A percentile compares a stretch with the other conserved stretches of the same genome.
Conservation (phyloP, 2,888 invertebrate genomes). For the Drosophila neonasuta region DNA sequence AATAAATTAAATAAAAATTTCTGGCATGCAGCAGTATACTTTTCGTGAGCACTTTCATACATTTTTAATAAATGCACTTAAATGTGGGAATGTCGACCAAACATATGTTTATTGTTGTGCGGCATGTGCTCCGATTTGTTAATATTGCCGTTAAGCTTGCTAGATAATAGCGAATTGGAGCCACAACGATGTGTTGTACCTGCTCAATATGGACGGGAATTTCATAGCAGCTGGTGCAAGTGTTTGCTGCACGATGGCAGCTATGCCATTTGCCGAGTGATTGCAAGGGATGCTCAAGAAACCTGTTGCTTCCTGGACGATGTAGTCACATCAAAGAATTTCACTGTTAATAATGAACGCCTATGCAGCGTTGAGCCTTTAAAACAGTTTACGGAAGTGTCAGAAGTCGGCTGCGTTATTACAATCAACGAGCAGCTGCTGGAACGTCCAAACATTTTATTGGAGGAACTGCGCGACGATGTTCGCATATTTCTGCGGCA, state of each 20-base stretch:
- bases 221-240: slow-evolving; percentile 58
- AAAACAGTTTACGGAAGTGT: not conserved
- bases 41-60: not conserved
- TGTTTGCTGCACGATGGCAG: slow-evolving; percentile 51
- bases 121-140: slow-evolving; percentile 55
- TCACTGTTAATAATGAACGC: slow-evolving; percentile 27
- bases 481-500: slow-evolving; percentile 48
- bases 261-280: slow-evolving; percentile 63
- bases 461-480: slow-evolving; percentile 35
- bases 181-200: slow-evolving; percentile 55
- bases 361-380: slow-evolving; percentile 40
- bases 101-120: slow-evolving; percentile 25
- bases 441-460: slow-evolving; percentile 18
- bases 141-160: slow-evolving; percentile 53
- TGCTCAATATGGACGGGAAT: not conserved
- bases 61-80: not conserved
- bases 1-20: not conserved
- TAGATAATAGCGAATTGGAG: slow-evolving; percentile 52
- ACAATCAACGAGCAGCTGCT: slow-evolving; percentile 47
- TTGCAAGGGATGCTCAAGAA: slow-evolving; percentile 41
- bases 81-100: not conserved
- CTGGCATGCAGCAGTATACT: not conserved
- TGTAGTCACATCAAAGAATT: slow-evolving; percentile 53
- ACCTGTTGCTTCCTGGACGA: slow-evolving; percentile 72
- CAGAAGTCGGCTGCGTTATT: slow-evolving; percentile 41